Evolutionary conservation across 2,113 vertebrate genomes (phyloP).

Genomic region (Lepus europaeus): DNA sequence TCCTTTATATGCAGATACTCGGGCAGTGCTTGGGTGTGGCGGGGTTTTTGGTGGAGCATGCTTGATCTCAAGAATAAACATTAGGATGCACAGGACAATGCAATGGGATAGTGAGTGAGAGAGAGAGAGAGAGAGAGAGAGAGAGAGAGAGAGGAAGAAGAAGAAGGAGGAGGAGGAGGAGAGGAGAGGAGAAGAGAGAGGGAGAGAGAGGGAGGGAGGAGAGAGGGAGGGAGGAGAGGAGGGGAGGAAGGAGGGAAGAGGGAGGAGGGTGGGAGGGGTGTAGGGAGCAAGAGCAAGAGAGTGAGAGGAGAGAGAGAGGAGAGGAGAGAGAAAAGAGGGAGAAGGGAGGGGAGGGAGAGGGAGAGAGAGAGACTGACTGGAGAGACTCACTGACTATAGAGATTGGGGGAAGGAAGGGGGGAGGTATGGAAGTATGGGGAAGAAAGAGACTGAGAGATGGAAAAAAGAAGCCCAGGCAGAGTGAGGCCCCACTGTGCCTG

Average conservation of each 20-base stretch:
- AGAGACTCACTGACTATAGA: not conserved
- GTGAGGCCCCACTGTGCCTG: constrained; percentile 76
- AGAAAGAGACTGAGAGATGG: constrained; percentile 70
- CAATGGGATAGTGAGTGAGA: not conserved
- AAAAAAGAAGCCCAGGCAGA: constrained; percentile 73
- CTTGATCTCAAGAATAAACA: constrained; percentile 51
- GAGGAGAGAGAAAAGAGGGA: not conserved
- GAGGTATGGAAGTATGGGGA: constrained; percentile 42
- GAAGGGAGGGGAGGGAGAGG: not conserved
- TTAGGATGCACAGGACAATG: constrained; percentile 55
- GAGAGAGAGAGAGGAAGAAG: no score
- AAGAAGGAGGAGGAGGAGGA: not conserved
- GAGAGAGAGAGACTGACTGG: not conserved
- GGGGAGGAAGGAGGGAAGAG: not conserved
- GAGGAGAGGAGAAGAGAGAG: no score
- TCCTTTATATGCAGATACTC: constrained; percentile 45
- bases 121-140: not conserved
- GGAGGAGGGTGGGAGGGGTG: not conserved
- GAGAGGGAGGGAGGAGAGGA: not conserved
- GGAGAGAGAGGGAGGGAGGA: not conserved
- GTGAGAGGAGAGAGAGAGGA: no score
- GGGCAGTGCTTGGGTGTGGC: not conserved
- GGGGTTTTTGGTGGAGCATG: not conserved
- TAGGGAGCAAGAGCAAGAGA: not conserved
- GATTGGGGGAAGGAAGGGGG: not conserved